Evolutionary conservation across 2,888 invertebrate genomes (phyloP), one percentile per base, ranked within the genome.

Genomic region (Orchesellides sinensis): DNA sequence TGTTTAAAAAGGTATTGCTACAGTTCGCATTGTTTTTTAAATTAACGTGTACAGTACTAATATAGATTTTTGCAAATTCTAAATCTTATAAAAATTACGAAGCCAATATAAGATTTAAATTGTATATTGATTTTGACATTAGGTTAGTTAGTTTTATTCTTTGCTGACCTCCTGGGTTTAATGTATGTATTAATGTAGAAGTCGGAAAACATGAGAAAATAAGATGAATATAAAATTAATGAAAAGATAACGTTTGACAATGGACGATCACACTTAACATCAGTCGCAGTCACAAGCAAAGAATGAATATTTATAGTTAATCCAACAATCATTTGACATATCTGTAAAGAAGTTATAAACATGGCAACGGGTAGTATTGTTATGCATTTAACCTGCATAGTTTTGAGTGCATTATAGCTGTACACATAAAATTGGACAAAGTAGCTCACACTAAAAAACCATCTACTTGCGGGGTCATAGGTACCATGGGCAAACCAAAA

Each of bases 381-480:
- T 4, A n/a, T 3, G 4, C 4, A 4, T n/a, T 47, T 47, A n/a
- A 47, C n/a, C 35, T 35, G 35, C 35, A 35, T 35, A 5, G 35
- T 12, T 12, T 35, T 84, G 8, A 84, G 66, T 25, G 79, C 83
- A 56, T 87, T 86, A 54, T 87, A 87, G 4, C 83, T 45, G 63
- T 87, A 87, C 87, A 87, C 86, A 8, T 84, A 47, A 10, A 77
- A 63, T 68, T 87, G 86, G 17, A 87, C 83, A 23, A 85, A 72
- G 49, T 83, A 85, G 73, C 86, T 87, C 85, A 87, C 85, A 6
- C 83, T 80, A 10, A 72, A 73, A 35, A 85, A 84, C 87, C 87
- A 87, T n/a, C 87, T 68, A 32, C 84, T 84, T 14, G 75, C 68
- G n/a, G 84, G 85, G 47, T 87, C 86, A 68, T 84, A 69, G 1